These are phyloP conservation scores for Microcaecilia unicolor DNA, from an alignment of 2,797 vertebrate species.

Conservation along the genomic window DNA sequence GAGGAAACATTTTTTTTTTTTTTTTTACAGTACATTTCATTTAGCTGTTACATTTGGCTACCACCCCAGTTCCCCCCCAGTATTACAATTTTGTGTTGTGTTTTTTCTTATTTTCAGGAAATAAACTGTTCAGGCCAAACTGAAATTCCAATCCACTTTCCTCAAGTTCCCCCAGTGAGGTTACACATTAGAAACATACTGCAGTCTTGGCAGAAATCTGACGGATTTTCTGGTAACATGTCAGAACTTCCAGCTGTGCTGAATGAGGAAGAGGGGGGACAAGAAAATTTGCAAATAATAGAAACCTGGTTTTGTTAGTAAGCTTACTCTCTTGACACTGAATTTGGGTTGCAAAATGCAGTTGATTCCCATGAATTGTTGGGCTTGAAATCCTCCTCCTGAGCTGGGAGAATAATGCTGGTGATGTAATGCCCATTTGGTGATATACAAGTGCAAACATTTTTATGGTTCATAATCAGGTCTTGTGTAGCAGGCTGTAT, in stretches of 20 bases:
- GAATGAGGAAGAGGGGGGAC: conserved; percentile 4
- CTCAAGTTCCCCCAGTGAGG: conserved; percentile 36
- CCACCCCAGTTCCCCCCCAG: no score
- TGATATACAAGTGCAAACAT: no score
- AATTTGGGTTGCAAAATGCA: conserved; percentile 20
- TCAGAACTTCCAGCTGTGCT: conserved; percentile 35
- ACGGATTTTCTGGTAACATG: conserved; percentile 21
- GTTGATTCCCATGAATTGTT: no score
- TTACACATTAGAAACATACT: conserved; percentile 25
- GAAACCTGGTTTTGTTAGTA: conserved; percentile 33
- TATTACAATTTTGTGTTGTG: no score
- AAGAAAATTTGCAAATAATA: conserved; percentile 18
- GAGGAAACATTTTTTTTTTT: no score
- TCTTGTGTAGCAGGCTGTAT: no score
- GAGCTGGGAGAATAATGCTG: no score
- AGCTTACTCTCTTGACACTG: conserved; percentile 10
- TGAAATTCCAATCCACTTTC: conserved; percentile 31
- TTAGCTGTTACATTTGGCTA: no score
- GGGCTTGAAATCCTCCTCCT: no score
- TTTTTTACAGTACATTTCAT: no score
- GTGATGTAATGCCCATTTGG: no score
- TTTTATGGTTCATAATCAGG: no score
- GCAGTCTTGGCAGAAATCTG: conserved; percentile 29
- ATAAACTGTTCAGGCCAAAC: conserved; percentile 24
- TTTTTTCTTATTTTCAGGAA: conserved; percentile 28